phyloP scores from a whole-genome alignment of 2,797 vertebrate genomes.

The Semaprochilodus insignis region DNA sequence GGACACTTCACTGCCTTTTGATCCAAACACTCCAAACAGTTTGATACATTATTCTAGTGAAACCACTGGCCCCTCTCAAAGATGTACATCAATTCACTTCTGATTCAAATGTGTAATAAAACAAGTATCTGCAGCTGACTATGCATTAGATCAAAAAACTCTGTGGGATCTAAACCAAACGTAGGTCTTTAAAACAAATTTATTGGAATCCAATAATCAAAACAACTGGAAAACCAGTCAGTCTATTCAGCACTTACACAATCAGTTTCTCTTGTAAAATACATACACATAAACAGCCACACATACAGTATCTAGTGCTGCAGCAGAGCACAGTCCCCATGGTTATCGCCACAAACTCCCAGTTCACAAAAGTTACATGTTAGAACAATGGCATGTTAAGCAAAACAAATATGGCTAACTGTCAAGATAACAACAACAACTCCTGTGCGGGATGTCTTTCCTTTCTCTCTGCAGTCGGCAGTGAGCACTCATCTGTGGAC shows the following conservation, averaged over 20 bases:
- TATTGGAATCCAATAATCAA: constrained; percentile 21
- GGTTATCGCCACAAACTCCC: constrained; percentile 55
- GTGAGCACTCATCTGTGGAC: constrained; percentile 35
- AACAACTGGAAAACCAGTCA: constrained; percentile 34
- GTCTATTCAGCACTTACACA: constrained; percentile 29
- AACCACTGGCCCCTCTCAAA: too few relatives aligned
- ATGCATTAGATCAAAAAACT: background rate
- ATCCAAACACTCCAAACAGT: background rate
- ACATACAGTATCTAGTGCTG: constrained; percentile 43
- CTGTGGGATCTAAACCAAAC: background rate
- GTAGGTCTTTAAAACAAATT: background rate
- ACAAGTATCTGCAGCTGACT: background rate
- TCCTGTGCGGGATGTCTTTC: constrained; percentile 40
- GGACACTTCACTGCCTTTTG: background rate
- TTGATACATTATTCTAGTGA: too few relatives aligned
- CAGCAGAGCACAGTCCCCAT: constrained; percentile 16
- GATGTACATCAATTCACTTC: background rate
- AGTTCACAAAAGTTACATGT: constrained; percentile 62
- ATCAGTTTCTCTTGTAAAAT: constrained; percentile 24
- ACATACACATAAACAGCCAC: constrained; percentile 41
- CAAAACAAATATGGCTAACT: constrained; percentile 58
- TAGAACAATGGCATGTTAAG: constrained; percentile 61
- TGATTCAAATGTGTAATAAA: background rate
- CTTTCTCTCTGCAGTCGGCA: constrained; percentile 49
- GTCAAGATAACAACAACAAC: constrained; percentile 59